Evolutionary conservation across 2,888 invertebrate genomes (phyloP).

Genomic region (Amblyjoppa fuscipennis): DNA sequence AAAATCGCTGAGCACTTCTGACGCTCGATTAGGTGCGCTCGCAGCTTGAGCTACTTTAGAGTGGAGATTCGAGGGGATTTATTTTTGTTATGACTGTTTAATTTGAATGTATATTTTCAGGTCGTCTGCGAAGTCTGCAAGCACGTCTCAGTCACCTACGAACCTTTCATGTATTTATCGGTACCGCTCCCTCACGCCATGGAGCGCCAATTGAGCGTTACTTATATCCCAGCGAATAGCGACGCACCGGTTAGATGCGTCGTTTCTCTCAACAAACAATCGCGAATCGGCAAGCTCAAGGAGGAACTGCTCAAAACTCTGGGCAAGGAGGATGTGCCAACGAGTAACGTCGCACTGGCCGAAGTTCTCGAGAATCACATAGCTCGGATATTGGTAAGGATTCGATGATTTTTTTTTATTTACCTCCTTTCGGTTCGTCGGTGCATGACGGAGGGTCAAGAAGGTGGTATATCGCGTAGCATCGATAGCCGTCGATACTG

Average conservation of each 20-base stretch:
- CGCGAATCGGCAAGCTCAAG: conserved; percentile 86
- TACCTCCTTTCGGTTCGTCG: background rate
- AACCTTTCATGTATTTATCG: conserved; percentile 90
- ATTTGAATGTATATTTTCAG: conserved; percentile 80
- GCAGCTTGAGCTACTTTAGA: background rate
- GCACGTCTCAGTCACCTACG: conserved; percentile 88
- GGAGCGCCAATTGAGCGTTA: conserved; percentile 87
- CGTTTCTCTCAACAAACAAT: conserved; percentile 87
- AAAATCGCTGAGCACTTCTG: conserved; percentile 9
- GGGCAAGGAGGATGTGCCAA: conserved; percentile 81
- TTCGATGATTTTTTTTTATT: background rate
- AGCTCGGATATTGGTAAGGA: conserved; percentile 87
- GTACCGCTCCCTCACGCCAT: conserved; percentile 88
- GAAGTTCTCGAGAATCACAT: conserved; percentile 88
- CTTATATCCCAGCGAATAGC: conserved; percentile 86
- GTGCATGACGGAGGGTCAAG: conserved; percentile 79
- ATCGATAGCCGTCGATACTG: conserved; percentile 82
- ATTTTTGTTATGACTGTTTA: background rate
- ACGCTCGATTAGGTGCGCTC: background rate
- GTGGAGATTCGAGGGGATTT: background rate
- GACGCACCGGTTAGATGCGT: conserved; percentile 85
- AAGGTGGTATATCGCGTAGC: conserved; percentile 78
- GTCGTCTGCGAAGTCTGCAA: conserved; percentile 88
- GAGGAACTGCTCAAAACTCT: conserved; percentile 85
- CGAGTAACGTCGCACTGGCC: conserved; percentile 85